A percentile compares a stretch with the other conserved stretches of the same genome.
Conservation (phyloP, 2,113 vertebrate genomes). For the Dinomys branickii region DNA sequence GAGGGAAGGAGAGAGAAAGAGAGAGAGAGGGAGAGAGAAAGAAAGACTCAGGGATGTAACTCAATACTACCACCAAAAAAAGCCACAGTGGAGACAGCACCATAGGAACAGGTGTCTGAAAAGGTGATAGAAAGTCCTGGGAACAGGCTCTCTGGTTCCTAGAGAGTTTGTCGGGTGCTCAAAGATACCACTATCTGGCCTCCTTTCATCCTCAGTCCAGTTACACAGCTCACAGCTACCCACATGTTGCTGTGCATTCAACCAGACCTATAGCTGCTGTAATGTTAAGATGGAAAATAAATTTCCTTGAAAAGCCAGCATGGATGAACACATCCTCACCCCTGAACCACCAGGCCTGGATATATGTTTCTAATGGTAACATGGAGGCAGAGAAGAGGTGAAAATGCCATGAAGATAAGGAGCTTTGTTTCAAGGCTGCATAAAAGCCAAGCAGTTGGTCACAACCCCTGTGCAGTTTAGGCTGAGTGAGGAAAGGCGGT, state of each 20-base stretch:
- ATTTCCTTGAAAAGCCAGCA: not conserved
- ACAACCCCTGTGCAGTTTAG: not conserved
- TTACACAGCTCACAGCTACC: not conserved
- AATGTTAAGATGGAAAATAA: not conserved
- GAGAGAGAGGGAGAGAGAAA: too few relatives aligned
- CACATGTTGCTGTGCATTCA: not conserved
- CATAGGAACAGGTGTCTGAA: not conserved
- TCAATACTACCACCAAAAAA: not conserved
- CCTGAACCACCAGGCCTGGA: not conserved
- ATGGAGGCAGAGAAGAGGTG: not conserved
- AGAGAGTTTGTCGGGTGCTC: not conserved
- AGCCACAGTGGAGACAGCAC: not conserved
- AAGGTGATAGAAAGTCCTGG: not conserved
- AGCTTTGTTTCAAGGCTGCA: not conserved
- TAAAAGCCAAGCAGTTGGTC: not conserved
- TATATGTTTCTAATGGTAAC: not conserved
- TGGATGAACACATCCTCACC: not conserved
- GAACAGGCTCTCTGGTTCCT: too few relatives aligned
- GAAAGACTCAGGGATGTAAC: too few relatives aligned
- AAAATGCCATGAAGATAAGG: not conserved
- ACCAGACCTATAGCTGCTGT: not conserved
- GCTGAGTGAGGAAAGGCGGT: fast-evolving
- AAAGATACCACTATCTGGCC: not conserved
- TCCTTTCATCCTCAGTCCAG: not conserved
- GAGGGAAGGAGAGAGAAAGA: too few relatives aligned